phyloP scores from a whole-genome alignment of 2,797 vertebrate species.

The Microcaecilia unicolor region DNA sequence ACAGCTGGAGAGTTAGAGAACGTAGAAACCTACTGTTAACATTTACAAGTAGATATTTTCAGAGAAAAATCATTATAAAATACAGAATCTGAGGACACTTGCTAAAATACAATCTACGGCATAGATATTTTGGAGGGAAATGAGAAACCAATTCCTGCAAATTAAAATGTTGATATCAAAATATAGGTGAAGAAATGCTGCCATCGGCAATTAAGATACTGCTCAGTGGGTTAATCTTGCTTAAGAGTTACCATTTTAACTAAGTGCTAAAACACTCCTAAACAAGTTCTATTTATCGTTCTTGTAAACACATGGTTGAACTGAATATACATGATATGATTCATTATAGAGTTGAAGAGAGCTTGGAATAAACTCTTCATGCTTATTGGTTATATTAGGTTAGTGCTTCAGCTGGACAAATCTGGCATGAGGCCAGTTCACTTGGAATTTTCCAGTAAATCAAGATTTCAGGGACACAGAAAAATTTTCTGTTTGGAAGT shows the following conservation, averaged over 20 bases:
- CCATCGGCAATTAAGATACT: conserved; percentile 22
- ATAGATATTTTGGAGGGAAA: conserved; percentile 29
- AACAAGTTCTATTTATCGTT: too few relatives aligned
- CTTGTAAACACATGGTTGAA: conserved; percentile 28
- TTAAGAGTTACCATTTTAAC: conserved; percentile 23
- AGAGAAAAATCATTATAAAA: conserved; percentile 60
- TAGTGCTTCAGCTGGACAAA: conserved; percentile 21
- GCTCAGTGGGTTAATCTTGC: conserved; percentile 21
- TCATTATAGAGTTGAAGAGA: conserved; percentile 38
- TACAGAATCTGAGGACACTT: conserved; percentile 45
- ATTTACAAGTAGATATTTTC: conserved; percentile 56
- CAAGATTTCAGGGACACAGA: conserved; percentile 27
- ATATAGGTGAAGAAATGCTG: conserved; percentile 30
- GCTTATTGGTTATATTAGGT: conserved; percentile 39
- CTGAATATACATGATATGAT: conserved; percentile 29
- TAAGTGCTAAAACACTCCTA: conserved; percentile 40
- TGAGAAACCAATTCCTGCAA: conserved; percentile 35
- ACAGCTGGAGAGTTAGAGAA: conserved; percentile 56
- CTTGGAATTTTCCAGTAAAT: conserved; percentile 10
- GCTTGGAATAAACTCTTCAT: conserved; percentile 44
- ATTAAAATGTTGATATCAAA: conserved; percentile 38
- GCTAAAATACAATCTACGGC: conserved; percentile 28
- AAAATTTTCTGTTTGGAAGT: conserved; percentile 17
- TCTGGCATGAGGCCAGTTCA: conserved; percentile 19
- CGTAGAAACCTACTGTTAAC: conserved; percentile 55